Evolutionary conservation across 2,797 vertebrate genomes (phyloP), one percentile per base, ranked within the genome.

Genomic region (Paguma larvata): DNA sequence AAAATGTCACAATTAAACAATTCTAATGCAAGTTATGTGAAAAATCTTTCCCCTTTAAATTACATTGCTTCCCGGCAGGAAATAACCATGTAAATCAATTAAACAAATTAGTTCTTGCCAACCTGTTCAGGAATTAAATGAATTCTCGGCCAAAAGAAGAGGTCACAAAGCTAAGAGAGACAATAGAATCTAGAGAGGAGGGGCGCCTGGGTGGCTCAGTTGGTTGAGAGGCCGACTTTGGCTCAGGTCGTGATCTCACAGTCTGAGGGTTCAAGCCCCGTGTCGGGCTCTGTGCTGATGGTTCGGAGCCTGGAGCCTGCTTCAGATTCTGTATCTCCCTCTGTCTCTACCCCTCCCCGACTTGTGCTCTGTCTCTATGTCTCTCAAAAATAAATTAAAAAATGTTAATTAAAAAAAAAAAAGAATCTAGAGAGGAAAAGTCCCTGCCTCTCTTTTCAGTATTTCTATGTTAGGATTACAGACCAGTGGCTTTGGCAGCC

Each of bases 81-180:
- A 87, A 93, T 53, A 95, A 84, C 46, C n/a, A 84, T 44, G 7
- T 72, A 86, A 95, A 85, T 75, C 72, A 94, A 38, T 68, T 70
- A 91, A 90, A 48, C 30, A 84, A 95, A 91, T 48, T 32, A 53
- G 38, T 23, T 90, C 56, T 48, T 34, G 44, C 19, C 67, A 90
- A 89, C 48, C 16, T 72, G 25, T 77, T 93, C 14, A 94, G 62
- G 30, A 94, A 91, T 44, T 59, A 94, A 92, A 92, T 41, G 8
- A 94, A 93, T 70, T 84, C 44, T 85, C 83, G 13, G 65, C 23
- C 48, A 86, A 70, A 85, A 80, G 62, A 78, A 48, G 34, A 46
- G 27, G 21, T 4, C 59, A 44, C 2, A 85, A 67, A 67, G 9
- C n/a, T 72, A 6, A 63, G 34, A 13, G 4, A 77, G 9, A 92